Evolutionary conservation across 2,888 invertebrate genomes (phyloP).

Genomic region (Chrysomela aeneicollis): DNA sequence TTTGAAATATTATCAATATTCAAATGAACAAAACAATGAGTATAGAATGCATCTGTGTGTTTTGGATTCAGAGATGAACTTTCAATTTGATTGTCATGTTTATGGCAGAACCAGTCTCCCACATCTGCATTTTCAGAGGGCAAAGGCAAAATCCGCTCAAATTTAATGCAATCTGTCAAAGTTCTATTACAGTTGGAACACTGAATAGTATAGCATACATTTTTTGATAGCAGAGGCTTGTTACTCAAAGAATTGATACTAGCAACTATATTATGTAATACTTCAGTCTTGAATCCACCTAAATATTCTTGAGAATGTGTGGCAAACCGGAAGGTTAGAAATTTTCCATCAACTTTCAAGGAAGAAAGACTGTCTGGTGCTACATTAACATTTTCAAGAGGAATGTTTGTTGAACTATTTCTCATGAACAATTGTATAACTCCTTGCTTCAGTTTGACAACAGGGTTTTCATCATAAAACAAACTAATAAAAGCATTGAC

Average conservation of each 20-base stretch:
- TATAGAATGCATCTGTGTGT: slow-evolving; percentile 67
- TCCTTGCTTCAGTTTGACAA: slow-evolving; percentile 45
- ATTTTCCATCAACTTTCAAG: slow-evolving; percentile 49
- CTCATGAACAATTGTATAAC: slow-evolving; percentile 44
- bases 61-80: slow-evolving; percentile 61
- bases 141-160: slow-evolving; percentile 69
- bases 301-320: slow-evolving; percentile 40
- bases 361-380: slow-evolving; percentile 53
- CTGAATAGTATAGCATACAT: slow-evolving; percentile 63
- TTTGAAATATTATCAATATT: slow-evolving; percentile 56
- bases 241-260: slow-evolving; percentile 35
- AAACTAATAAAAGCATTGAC: slow-evolving; percentile 66
- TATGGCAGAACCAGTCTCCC: slow-evolving; percentile 74
- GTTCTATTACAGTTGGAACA: slow-evolving; percentile 56
- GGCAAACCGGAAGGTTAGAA: slow-evolving; percentile 56
- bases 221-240: slow-evolving; percentile 59
- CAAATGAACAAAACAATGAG: slow-evolving; percentile 65
- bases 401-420: slow-evolving; percentile 35
- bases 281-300: slow-evolving; percentile 55
- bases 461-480: slow-evolving; percentile 36
- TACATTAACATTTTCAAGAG: slow-evolving; percentile 45
- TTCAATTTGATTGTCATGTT: slow-evolving; percentile 49
- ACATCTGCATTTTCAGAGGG: slow-evolving; percentile 69
- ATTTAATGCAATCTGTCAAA: slow-evolving; percentile 56
- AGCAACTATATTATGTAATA: slow-evolving; percentile 42